Conservation (phyloP, 2,113 vertebrate genomes). For the Chloropsis hardwickii region DNA sequence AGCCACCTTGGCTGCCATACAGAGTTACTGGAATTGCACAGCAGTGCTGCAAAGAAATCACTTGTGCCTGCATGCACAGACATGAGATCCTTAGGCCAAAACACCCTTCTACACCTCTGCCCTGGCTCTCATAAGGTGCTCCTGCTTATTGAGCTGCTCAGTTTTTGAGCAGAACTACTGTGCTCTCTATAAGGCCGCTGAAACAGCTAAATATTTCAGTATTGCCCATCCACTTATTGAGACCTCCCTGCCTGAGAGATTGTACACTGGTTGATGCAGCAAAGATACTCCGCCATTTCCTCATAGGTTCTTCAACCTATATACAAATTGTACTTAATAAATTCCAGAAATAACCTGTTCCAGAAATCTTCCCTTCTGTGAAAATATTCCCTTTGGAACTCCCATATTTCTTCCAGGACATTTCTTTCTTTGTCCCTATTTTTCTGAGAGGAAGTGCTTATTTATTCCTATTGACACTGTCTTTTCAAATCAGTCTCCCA, state of each 20-base stretch:
- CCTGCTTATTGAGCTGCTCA: not conserved
- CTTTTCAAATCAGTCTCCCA: not conserved
- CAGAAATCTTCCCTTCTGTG: not conserved
- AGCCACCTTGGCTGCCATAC: constrained; percentile 70
- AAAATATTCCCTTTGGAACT: not conserved
- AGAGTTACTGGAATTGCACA: constrained; percentile 52
- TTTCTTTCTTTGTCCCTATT: not conserved
- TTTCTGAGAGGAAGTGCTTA: not conserved
- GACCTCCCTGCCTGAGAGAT: not conserved
- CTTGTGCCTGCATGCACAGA: not conserved
- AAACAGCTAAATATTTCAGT: not conserved
- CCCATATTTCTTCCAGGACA: not conserved
- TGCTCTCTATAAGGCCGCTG: not conserved
- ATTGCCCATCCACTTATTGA: not conserved
- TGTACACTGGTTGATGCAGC: not conserved
- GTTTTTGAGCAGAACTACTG: not conserved
- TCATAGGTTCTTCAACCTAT: not conserved
- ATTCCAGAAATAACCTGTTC: not conserved
- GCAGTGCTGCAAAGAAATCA: not conserved
- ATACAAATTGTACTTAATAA: not conserved
- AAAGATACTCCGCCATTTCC: not conserved
- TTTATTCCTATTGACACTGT: not conserved
- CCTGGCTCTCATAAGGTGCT: constrained; percentile 44
- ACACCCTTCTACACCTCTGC: constrained; percentile 2
- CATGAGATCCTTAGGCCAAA: not conserved